Base-by-base conservation (phyloP, 1,140 invertebrate species). In the Drosophila orosa region DNA sequence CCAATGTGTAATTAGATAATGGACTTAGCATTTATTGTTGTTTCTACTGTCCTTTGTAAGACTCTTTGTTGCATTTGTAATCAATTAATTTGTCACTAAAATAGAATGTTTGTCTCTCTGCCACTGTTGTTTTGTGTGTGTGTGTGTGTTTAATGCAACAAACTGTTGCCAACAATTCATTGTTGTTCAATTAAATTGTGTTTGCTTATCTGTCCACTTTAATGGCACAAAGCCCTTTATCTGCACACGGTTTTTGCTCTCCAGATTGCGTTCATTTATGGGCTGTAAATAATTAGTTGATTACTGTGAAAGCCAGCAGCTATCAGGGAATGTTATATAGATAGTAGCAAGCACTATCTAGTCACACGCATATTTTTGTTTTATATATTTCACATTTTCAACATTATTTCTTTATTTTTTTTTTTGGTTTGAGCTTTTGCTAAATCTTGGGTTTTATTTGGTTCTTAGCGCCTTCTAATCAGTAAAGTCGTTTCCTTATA, bases 261-360 rank as follows among this genome's bases (percentile, higher is more conserved):
- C 31, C 10, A 27, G 65, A 71, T 74, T 68, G 74, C 61, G 40
- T 68, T 68, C 55, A 45, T 58, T 81, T 82, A 81, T 78, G 75
- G 79, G 58, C 54, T 37, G 57, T 76, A 72, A 72, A 80, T 72
- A 76, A 57, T 63, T 71, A 40, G 65, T 78, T 82, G 58, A 83
- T 78, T 82, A 58, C 40, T 9, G 4, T 6, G 5, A 44, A 15
- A 37, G 22, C 25, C 33, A 57, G 47, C 42, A 27, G 12, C 15
- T 67, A 47, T 48, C 65, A 8, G 12, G 19, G 42, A 71, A 58
- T 57, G 48, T 29, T 19, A 42, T 10, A 42, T 19, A 42, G n/a
- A n/a, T n/a, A n/a, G n/a, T 7, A 44, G 10, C 24, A 69, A 56
- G 15, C 67, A 39, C 67, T 57, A 50, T 71, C 50, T 71, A 58